Percentiles rank a stretch among this genome's conserved stretches.
Conservation (phyloP, 2,888 invertebrate genomes). For the Gnatocerus cornutus region DNA sequence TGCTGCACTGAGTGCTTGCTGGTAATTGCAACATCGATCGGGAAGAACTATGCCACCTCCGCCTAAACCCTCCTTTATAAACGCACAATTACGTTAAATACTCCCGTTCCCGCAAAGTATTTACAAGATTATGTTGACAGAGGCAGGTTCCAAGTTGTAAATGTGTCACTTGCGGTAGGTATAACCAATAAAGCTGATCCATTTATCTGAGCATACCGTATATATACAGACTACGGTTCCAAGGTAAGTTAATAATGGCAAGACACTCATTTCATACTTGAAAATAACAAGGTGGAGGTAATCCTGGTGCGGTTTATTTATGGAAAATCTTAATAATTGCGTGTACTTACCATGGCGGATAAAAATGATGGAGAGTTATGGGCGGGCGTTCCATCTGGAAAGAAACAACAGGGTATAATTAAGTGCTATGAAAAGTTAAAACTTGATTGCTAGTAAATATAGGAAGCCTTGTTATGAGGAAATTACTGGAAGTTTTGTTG, state of each 20-base stretch:
- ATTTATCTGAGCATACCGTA: slow-evolving; percentile 23
- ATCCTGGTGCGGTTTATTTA: slow-evolving; percentile 21
- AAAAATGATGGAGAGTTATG: slow-evolving; percentile 32
- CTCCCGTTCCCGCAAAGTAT: slow-evolving; percentile 17
- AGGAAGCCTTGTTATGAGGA: not conserved
- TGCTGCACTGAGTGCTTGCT: slow-evolving; percentile 8
- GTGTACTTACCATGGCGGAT: slow-evolving; percentile 36
- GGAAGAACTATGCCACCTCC: not conserved
- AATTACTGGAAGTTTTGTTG: not conserved
- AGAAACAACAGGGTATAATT: slow-evolving; percentile 6
- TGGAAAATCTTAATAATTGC: slow-evolving; percentile 30
- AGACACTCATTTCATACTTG: slow-evolving; percentile 10
- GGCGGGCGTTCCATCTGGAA: slow-evolving; percentile 29
- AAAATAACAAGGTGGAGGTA: slow-evolving; percentile 28
- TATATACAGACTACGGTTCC: slow-evolving; percentile 25
- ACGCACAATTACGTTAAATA: slow-evolving; percentile 30
- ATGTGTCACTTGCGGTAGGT: slow-evolving; percentile 43
- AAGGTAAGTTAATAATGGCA: slow-evolving; percentile 10
- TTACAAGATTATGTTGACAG: slow-evolving; percentile 25
- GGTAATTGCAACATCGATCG: slow-evolving; percentile 8
- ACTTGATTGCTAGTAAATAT: not conserved
- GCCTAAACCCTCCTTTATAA: slow-evolving; percentile 12
- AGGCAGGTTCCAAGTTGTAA: slow-evolving; percentile 33
- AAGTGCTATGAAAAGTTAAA: slow-evolving; percentile 3
- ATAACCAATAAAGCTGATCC: slow-evolving; percentile 41